These are phyloP conservation scores for Percopsis omiscomaycus DNA, from an alignment of 2,797 vertebrate genomes.

Conservation along the genomic window DNA sequence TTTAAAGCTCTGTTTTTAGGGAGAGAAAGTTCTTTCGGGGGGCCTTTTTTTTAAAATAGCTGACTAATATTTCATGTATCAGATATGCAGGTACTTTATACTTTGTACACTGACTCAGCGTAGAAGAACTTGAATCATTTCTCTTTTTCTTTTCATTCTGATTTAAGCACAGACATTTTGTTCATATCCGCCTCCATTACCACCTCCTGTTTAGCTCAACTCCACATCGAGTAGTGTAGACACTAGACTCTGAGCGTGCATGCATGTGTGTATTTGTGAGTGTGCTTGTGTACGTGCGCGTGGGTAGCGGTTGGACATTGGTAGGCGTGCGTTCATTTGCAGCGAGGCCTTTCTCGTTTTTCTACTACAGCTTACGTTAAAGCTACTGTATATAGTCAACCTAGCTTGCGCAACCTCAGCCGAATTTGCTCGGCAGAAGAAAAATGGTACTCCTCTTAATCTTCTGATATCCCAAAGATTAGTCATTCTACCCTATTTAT, in stretches of 20 bases:
- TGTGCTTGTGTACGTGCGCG: slow-evolving; percentile 12
- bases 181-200: slow-evolving; percentile 69
- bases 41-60: slow-evolving; percentile 74
- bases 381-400: slow-evolving; percentile 56
- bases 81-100: slow-evolving; percentile 82
- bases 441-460: slow-evolving; percentile 59
- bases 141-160: slow-evolving; percentile 41
- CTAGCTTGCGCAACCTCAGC: slow-evolving; percentile 34
- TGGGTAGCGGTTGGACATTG: slow-evolving; percentile 21
- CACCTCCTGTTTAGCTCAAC: slow-evolving; percentile 57
- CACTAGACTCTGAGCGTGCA: slow-evolving; percentile 69
- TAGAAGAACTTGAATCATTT: slow-evolving; percentile 76
- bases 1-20: slow-evolving; percentile 67
- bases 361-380: slow-evolving; percentile 49
- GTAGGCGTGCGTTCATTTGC: slow-evolving; percentile 38
- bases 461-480: slow-evolving; percentile 77
- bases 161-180: slow-evolving; percentile 63
- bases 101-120: slow-evolving; percentile 73
- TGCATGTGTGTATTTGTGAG: slow-evolving; percentile 31
- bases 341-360: slow-evolving; percentile 49
- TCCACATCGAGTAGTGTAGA: slow-evolving; percentile 50
- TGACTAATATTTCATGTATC: slow-evolving; percentile 81
- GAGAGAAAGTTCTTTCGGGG: slow-evolving; percentile 70
- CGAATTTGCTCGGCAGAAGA: slow-evolving; percentile 50
- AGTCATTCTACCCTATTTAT: slow-evolving; percentile 73